Evolutionary conservation across 2,888 invertebrate species (phyloP).

Genomic region (Limenitis camilla): DNA sequence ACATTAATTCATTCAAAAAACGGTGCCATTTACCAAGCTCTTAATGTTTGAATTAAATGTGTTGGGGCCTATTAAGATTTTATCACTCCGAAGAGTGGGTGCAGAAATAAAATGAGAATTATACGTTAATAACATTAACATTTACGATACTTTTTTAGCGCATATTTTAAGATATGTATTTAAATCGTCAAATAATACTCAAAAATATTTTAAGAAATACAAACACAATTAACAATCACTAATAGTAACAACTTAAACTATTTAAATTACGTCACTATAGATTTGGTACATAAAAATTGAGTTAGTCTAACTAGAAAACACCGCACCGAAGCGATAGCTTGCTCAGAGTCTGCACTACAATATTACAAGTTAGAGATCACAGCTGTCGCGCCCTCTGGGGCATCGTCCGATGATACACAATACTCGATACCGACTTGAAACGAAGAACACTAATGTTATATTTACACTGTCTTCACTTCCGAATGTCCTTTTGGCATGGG

Average conservation of each 20-base stretch:
- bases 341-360: conserved; percentile 56
- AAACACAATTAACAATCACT: conserved; percentile 69
- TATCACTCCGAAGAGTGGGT: conserved; percentile 42
- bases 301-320: conserved; percentile 68
- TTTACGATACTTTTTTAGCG: conserved; percentile 20
- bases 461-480: conserved; percentile 62
- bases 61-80: conserved; percentile 46
- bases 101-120: conserved; percentile 32
- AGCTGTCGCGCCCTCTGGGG: conserved; percentile 60
- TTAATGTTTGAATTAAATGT: conserved; percentile 44
- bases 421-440: conserved; percentile 55
- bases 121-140: conserved; percentile 44
- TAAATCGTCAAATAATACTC: conserved; percentile 35
- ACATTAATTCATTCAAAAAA: conserved; percentile 39
- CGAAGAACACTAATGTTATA: conserved; percentile 58
- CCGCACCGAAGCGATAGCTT: conserved; percentile 44
- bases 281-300: conserved; percentile 73
- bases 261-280: conserved; percentile 64
- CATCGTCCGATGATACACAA: conserved; percentile 58
- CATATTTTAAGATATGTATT: conserved; percentile 31
- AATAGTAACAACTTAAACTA: conserved; percentile 66
- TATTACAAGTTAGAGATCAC: conserved; percentile 72
- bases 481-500: conserved; percentile 64
- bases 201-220: conserved; percentile 48
- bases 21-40: conserved; percentile 48